A percentile compares a stretch with the other conserved stretches of the same genome.
Evolutionary conservation across 2,113 vertebrate genomes (phyloP).

Genomic region (Cyrtonyx montezumae): DNA sequence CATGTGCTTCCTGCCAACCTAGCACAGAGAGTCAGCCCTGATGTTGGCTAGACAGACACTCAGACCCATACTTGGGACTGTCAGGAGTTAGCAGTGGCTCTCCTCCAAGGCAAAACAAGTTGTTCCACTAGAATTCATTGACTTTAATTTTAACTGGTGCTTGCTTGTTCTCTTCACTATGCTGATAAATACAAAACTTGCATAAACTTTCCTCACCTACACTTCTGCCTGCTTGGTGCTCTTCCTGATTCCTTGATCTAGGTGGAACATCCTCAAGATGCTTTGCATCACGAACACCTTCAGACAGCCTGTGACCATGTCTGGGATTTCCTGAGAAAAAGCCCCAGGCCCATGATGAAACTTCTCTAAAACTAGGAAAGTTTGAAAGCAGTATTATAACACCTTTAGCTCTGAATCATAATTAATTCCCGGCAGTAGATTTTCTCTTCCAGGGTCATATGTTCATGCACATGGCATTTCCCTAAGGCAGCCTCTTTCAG

Average conservation of each 20-base stretch:
- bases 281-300: fast-evolving
- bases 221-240: neutral
- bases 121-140: neutral
- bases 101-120: neutral
- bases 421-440: neutral
- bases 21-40: fast-evolving
- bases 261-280: neutral
- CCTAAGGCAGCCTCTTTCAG: neutral
- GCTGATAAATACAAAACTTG: neutral
- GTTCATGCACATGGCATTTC: neutral
- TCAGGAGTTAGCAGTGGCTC: neutral
- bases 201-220: neutral
- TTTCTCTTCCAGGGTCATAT: neutral
- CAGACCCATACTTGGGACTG: neutral
- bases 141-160: neutral
- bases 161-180: neutral
- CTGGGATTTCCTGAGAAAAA: neutral
- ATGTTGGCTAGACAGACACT: fast-evolving
- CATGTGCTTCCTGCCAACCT: neutral
- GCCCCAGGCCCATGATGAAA: neutral
- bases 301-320: neutral
- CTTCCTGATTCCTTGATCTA: neutral
- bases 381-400: neutral
- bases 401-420: neutral
- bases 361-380: neutral